Evolutionary conservation across 2,113 vertebrate genomes (phyloP).

Genomic region (Pleuronectes platessa): DNA sequence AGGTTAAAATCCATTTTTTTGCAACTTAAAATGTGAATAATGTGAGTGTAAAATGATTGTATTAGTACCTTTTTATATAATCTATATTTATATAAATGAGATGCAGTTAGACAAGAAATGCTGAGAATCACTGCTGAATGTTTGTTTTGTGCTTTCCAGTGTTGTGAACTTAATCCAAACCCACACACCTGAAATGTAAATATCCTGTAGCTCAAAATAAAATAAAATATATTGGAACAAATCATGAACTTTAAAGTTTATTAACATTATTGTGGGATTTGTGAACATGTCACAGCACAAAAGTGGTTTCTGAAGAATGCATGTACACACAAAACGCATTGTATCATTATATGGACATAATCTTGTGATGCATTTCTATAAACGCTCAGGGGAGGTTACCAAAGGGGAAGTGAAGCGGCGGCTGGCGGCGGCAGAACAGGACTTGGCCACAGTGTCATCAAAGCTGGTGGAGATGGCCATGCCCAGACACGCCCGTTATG

Average conservation of each 20-base stretch:
- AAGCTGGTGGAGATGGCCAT: slow-evolving; percentile 77
- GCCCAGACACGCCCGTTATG: slow-evolving; percentile 71
- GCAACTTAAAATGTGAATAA: background rate
- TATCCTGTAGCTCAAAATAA: no score
- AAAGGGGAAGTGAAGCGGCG: slow-evolving; percentile 74
- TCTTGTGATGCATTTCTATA: no score
- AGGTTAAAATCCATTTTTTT: background rate
- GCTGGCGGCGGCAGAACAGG: slow-evolving; percentile 70
- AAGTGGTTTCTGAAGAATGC: background rate
- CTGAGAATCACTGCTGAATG: no score
- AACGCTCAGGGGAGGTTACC: slow-evolving; percentile 71
- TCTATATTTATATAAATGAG: background rate
- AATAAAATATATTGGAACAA: no score
- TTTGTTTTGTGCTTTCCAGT: no score
- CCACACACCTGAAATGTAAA: background rate
- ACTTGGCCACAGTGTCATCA: slow-evolving; percentile 41
- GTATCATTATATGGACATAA: no score
- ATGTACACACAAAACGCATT: background rate
- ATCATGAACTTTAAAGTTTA: background rate
- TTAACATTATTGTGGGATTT: background rate
- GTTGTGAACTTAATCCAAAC: no score
- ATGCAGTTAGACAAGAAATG: background rate
- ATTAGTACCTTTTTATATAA: background rate
- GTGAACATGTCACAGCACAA: background rate
- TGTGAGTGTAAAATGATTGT: background rate